Evolutionary conservation across 2,888 invertebrate genomes (phyloP), one percentile per base, ranked within the genome.

Genomic region (Hypolimnas misippus): DNA sequence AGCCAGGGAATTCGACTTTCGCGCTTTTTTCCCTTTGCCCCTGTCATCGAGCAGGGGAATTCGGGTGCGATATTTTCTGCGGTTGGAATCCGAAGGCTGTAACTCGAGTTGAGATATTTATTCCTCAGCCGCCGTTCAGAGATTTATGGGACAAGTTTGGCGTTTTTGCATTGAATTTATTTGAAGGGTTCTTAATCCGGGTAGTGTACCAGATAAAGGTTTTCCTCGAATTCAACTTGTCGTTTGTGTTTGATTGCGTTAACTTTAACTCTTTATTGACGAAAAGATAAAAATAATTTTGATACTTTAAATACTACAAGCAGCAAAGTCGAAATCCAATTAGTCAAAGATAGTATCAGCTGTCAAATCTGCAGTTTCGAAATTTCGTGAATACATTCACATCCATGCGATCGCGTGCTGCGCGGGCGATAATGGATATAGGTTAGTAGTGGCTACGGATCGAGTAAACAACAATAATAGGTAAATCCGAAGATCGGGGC

Each of bases 61-160:
- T 90, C 84, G 88, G 90, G 92, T 92, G 92, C 91, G 89, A 91
- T 92, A 92, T 92, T 90, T 92, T 81, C 88, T 84, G 77, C 71
- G 78, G 76, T 74, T 81, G 89, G 91, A 90, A 91, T 91, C 84
- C 86, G 84, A 86, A 86, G 87, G 85, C 83, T 87, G 83, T 84
- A 82, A 76, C 77, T 78, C 76, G 85, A 82, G 80, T 83, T 84
- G 87, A 86, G 79, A 84, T 86, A 87, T 89, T 89, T 88, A 86
- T 89, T 78, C 73, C 71, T 76, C 73, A 75, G 76, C 69, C 76
- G 76, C 49, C 78, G 76, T 76, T 73, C 76, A 74, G 76, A 82
- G 82, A 88, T 88, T 89, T 88, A 87, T 87, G 79, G 65, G 72
- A 58, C 56, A 63, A 59, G 62, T 63, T 61, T 57, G 71, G 66